These are phyloP conservation scores for Cygnus buccinator DNA, from an alignment of 2,113 vertebrate species.

Conservation along the genomic window DNA sequence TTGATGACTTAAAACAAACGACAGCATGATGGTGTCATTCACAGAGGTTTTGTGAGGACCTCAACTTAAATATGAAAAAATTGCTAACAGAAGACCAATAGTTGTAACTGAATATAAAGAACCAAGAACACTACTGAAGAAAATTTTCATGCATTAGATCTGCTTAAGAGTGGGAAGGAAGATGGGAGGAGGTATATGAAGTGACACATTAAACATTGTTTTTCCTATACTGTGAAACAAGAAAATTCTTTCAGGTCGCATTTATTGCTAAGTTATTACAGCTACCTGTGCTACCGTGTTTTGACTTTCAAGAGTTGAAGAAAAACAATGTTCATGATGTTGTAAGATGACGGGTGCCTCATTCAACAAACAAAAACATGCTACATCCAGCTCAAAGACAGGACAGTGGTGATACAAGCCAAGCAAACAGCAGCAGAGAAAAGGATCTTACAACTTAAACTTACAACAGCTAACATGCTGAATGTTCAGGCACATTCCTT, in stretches of 20 bases:
- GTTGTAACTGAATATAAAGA: neutral
- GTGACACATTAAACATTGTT: neutral
- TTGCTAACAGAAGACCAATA: neutral
- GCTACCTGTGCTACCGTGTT: neutral
- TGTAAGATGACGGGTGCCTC: neutral
- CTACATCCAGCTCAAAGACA: neutral
- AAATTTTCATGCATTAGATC: constrained; percentile 12
- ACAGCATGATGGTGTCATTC: neutral
- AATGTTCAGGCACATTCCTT: neutral
- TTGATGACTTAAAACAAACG: neutral
- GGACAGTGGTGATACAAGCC: neutral
- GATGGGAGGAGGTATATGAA: neutral
- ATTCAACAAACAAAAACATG: neutral
- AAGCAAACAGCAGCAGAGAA: neutral
- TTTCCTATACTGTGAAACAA: neutral
- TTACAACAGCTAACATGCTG: neutral
- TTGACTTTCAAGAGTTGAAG: neutral
- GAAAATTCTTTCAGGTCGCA: neutral
- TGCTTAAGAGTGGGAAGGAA: neutral
- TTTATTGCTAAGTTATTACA: neutral
- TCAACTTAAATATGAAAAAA: neutral
- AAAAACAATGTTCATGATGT: neutral
- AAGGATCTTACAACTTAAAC: neutral
- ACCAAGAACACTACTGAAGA: neutral
- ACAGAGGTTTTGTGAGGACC: neutral